Evolutionary conservation across 1,140 invertebrate species (phyloP), one percentile per base, ranked within the genome.

Genomic region (Samia ricini): DNA sequence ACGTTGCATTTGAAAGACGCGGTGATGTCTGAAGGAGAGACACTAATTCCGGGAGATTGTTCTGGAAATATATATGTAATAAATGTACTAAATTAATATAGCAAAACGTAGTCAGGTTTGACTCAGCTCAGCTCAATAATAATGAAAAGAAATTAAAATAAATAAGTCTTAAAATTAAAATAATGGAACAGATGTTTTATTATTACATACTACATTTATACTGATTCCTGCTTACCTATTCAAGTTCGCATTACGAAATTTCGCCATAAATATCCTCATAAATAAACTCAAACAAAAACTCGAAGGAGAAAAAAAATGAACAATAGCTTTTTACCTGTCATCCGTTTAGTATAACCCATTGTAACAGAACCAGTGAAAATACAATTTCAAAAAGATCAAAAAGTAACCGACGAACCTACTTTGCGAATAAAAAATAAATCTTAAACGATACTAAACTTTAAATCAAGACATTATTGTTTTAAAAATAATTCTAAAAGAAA

Each of bases 301-400:
- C 22, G 42, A 22, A n/a, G 6, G 57, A 19, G 10, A 57, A 57
- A 56, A 57, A 36, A 42, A 42, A 4, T 19, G 19, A 57, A 57
- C 56, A 57, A 57, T 57, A n/a, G 26, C 15, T 15, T n/a, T 29
- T 33, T 33, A 57, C 56, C 56, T 57, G 56, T 57, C 56, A 20
- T n/a, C 56, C 29, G 19, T 36, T 57, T 23, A 33, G 29, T 57
- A 42, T n/a, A n/a, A 26, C 56, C 19, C 20, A 18, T 19, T 15
- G 6, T 36, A 33, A 57, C 26, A 29, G 33, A 21, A 29, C 19
- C 26, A 20, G 54, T 56, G 21, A 57, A 57, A 57, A n/a, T 57
- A 29, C 20, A 42, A 57, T 57, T 57, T 18, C 8, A 42, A 22
- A 36, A 24, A 56, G 56, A 57, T 57, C 56, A 57, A 57, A 36